Base-by-base conservation (phyloP, 2,797 vertebrate genomes). In the Australoheros facetus region DNA sequence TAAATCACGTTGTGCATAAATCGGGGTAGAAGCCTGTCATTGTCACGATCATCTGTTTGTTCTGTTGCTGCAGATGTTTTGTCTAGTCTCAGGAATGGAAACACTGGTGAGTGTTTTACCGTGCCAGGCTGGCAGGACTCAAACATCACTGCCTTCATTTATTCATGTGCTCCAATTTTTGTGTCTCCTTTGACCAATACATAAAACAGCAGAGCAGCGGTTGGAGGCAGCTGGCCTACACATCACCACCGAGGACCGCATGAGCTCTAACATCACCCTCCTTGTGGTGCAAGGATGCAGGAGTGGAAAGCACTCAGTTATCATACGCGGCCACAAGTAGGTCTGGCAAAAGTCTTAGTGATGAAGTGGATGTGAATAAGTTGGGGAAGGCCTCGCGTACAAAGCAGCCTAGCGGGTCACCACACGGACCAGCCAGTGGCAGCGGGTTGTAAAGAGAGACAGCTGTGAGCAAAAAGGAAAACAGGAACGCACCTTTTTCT, bases 321-420 rank as follows among this genome's bases (percentile, higher is more conserved):
- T 86, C 87, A 82, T 56, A 48, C 71, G 9, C 48, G 30, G 84
- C 85, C 90, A 76, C 87, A 85, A 84, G 80, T 73, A 87, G 86
- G 87, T 89, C 88, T 91, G 88, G 85, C 86, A 85, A 73, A 51
- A 80, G 83, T 19, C 45, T 56, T 1, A 8, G 79, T 78, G 85
- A 90, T 81, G 83, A 87, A 81, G 82, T 75, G 78, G 83, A 83
- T 76, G 83, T 79, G 84, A 85, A 82, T 73, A 77, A 87, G 60
- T 39, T 30, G 75, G 77, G 66, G 60, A 80, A 86, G 59, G 82
- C 78, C 78, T 64, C 14, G 42, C 42, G 11, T 66, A 73, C 55
- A 78, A 81, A 71, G 32, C 71, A 28, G 69, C 39, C 79, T 76
- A 62, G 85, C n/a, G 79, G 82, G 81, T 89, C 84, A 83, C 85